Conservation (phyloP, 2,888 invertebrate genomes). For the Agrotis puta region DNA sequence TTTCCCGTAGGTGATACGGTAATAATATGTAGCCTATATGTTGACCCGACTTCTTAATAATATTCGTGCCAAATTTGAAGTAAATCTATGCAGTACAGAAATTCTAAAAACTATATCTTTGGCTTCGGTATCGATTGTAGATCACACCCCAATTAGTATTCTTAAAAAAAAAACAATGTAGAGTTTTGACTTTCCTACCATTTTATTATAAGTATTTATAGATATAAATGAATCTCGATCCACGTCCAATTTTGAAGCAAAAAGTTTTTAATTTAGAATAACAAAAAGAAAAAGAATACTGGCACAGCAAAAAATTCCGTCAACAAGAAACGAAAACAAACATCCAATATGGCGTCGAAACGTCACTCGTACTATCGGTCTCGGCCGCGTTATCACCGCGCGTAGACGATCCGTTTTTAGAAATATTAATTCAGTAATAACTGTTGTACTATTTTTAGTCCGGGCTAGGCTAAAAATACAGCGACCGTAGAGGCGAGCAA, state of each 20-base stretch:
- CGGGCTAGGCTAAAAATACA: slow-evolving; percentile 90
- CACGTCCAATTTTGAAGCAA: slow-evolving; percentile 30
- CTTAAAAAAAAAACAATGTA: too few relatives aligned
- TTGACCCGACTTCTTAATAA: too few relatives aligned
- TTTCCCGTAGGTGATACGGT: too few relatives aligned
- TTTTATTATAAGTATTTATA: too few relatives aligned
- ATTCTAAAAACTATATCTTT: too few relatives aligned
- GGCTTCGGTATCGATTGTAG: too few relatives aligned
- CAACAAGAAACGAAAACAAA: slow-evolving; percentile 77
- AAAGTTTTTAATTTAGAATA: slow-evolving; percentile 30
- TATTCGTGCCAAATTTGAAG: too few relatives aligned
- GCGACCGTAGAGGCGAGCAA: slow-evolving; percentile 78
- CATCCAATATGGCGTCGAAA: slow-evolving; percentile 77
- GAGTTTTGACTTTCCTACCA: too few relatives aligned
- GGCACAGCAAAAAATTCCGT: slow-evolving; percentile 68
- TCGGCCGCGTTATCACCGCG: slow-evolving; percentile 85
- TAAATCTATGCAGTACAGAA: too few relatives aligned
- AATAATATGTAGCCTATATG: too few relatives aligned
- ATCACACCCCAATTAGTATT: too few relatives aligned
- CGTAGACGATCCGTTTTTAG: slow-evolving; percentile 90
- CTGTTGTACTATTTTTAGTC: slow-evolving; percentile 89
- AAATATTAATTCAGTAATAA: slow-evolving; percentile 91
- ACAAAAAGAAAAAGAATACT: slow-evolving; percentile 29
- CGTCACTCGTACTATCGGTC: slow-evolving; percentile 85
- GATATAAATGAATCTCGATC: slow-evolving; percentile 18